A percentile compares a stretch with the other conserved stretches of the same genome.
phyloP scores from a whole-genome alignment of 2,797 vertebrate species.

The Urocyon cinereoargenteus region DNA sequence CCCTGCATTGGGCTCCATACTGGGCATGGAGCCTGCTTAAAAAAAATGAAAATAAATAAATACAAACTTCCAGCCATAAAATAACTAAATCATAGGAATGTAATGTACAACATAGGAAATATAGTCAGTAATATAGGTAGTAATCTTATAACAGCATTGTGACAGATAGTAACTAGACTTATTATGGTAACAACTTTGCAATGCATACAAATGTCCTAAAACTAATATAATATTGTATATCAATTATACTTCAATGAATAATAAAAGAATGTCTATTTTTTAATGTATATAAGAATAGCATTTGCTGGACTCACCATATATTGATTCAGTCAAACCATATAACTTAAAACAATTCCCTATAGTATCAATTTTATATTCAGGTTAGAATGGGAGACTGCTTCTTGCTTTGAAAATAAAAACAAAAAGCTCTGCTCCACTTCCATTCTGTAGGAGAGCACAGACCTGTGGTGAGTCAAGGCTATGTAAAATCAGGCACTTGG shows the following conservation, averaged over 20 bases:
- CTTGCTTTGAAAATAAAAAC: constrained; percentile 2
- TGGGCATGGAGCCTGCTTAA: background rate
- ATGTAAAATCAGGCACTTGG: background rate
- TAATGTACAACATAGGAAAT: background rate
- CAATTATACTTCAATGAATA: background rate
- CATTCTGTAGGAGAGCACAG: background rate
- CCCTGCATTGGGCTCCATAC: background rate
- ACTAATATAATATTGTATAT: background rate
- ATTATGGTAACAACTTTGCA: background rate
- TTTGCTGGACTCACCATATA: background rate
- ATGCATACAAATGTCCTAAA: background rate
- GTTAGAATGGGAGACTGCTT: background rate
- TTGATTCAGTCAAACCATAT: background rate
- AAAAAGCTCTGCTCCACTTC: background rate
- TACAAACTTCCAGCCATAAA: background rate
- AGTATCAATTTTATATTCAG: constrained; percentile 39
- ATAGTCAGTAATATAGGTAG: background rate
- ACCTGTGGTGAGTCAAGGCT: background rate
- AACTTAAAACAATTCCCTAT: background rate
- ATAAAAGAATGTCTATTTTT: background rate
- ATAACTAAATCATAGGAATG: background rate
- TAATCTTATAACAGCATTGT: background rate
- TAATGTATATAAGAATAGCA: background rate
- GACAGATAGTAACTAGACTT: background rate
- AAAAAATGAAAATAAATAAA: background rate